These are phyloP conservation scores for Oopsacas minuta DNA, from an alignment of 37 sponge, comb jelly and placozoan genomes.

Conservation along the genomic window DNA sequence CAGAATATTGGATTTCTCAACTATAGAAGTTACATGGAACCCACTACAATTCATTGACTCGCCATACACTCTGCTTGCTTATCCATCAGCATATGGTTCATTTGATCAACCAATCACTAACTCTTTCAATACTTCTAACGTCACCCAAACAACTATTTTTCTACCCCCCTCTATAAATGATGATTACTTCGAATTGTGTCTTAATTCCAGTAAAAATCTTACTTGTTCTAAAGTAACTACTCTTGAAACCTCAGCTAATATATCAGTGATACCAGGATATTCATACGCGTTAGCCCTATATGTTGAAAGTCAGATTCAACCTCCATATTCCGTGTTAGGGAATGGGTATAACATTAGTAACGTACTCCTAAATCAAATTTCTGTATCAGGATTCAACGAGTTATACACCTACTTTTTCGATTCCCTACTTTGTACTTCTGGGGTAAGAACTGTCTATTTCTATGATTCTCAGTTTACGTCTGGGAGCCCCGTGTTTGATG, in stretches of 20 bases:
- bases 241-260: background rate
- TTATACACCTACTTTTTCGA: background rate
- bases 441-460: background rate
- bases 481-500: background rate
- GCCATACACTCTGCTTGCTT: background rate
- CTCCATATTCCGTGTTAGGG: background rate
- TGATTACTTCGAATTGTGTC: background rate
- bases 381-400: background rate
- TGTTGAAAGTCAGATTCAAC: background rate
- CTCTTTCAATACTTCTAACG: background rate
- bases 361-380: background rate
- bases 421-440: background rate
- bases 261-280: background rate
- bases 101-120: background rate
- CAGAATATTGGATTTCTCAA: background rate
- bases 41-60: background rate
- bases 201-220: background rate
- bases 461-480: background rate
- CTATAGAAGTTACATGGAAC: background rate
- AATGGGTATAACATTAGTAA: background rate
- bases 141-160: background rate
- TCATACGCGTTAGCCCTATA: background rate
- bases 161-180: background rate
- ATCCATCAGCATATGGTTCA: background rate
- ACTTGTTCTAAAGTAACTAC: background rate